Evolutionary conservation across 2,797 vertebrate species (phyloP).

Genomic region (Apogon hyalosoma): DNA sequence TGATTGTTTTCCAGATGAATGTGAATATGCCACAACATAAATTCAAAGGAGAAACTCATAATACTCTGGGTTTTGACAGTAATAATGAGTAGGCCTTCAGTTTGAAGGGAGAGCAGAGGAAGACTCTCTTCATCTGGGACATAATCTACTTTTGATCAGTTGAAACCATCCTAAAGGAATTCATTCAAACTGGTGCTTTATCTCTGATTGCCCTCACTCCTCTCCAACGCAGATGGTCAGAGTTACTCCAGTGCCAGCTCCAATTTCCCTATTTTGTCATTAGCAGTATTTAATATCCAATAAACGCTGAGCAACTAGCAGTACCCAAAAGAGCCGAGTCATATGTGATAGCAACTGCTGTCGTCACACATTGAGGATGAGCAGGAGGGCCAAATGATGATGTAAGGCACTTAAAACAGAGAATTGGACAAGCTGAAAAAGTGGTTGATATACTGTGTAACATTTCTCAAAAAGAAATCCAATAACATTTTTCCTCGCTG

Average conservation of each 20-base stretch:
- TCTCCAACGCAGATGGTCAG: slow-evolving; percentile 45
- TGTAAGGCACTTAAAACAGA: slow-evolving; percentile 40
- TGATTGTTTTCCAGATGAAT: slow-evolving; percentile 8
- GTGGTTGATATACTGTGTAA: slow-evolving; percentile 27
- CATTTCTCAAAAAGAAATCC: slow-evolving; percentile 52
- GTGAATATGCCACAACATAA: background rate
- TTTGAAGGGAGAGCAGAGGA: background rate
- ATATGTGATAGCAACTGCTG: slow-evolving; percentile 11
- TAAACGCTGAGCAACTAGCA: slow-evolving; percentile 33
- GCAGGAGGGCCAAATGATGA: slow-evolving; percentile 20
- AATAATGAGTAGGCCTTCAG: slow-evolving; percentile 28
- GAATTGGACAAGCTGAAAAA: slow-evolving; percentile 31
- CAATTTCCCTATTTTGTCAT: slow-evolving; percentile 54
- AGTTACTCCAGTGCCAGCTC: slow-evolving; percentile 22
- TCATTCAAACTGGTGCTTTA: slow-evolving; percentile 14
- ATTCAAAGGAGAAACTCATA: background rate
- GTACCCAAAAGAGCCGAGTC: slow-evolving; percentile 29
- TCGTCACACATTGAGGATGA: slow-evolving; percentile 5
- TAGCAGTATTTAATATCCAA: slow-evolving; percentile 50
- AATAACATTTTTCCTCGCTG: slow-evolving; percentile 43
- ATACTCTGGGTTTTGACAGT: slow-evolving; percentile 2
- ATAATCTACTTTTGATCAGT: slow-evolving; percentile 59
- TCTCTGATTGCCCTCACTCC: slow-evolving; percentile 24
- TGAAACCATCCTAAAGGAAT: slow-evolving; percentile 40
- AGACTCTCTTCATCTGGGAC: slow-evolving; percentile 48